Percentiles rank a stretch among this genome's conserved stretches.
Conservation (phyloP, 2,888 invertebrate species). For the Phlogophora meticulosa region DNA sequence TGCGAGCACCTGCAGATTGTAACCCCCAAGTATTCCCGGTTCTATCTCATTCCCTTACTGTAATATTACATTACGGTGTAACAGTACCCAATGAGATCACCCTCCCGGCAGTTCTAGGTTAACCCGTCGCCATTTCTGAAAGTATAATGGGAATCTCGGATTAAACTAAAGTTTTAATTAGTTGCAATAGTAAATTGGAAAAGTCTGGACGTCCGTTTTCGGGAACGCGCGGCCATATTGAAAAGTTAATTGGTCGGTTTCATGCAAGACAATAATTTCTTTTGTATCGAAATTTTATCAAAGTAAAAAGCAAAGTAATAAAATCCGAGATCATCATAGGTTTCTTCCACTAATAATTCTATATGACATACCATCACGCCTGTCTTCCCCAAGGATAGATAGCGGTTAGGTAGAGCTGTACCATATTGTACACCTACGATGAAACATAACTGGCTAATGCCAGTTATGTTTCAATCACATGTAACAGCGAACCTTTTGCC, state of each 20-base stretch:
- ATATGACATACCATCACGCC: too few species aligned
- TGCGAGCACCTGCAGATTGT: neutral
- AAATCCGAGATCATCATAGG: too few species aligned
- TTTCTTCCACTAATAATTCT: too few species aligned
- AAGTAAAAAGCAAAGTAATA: too few species aligned
- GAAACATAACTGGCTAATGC: too few species aligned
- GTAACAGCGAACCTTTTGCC: too few species aligned
- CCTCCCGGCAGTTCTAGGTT: slow-evolving; percentile 74
- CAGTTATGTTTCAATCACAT: too few species aligned
- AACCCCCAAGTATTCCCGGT: neutral
- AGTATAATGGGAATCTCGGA: slow-evolving; percentile 88
- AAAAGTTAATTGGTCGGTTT: slow-evolving; percentile 76
- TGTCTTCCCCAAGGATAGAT: too few species aligned
- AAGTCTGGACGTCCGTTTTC: slow-evolving; percentile 76
- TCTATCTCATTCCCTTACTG: neutral
- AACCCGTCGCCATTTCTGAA: slow-evolving; percentile 84
- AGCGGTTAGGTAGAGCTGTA: too few species aligned
- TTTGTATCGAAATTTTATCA: neutral
- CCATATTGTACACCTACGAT: too few species aligned
- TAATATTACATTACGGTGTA: slow-evolving; percentile 66
- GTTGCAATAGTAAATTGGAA: slow-evolving; percentile 88
- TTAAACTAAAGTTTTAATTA: slow-evolving; percentile 90
- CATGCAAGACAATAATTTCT: slow-evolving; percentile 45
- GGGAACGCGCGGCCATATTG: slow-evolving; percentile 76
- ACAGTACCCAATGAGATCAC: slow-evolving; percentile 67